Percentiles rank a stretch among this genome's conserved stretches.
These are phyloP conservation scores for Ahaetulla prasina DNA, from an alignment of 2,113 vertebrate species.

Conservation along the genomic window DNA sequence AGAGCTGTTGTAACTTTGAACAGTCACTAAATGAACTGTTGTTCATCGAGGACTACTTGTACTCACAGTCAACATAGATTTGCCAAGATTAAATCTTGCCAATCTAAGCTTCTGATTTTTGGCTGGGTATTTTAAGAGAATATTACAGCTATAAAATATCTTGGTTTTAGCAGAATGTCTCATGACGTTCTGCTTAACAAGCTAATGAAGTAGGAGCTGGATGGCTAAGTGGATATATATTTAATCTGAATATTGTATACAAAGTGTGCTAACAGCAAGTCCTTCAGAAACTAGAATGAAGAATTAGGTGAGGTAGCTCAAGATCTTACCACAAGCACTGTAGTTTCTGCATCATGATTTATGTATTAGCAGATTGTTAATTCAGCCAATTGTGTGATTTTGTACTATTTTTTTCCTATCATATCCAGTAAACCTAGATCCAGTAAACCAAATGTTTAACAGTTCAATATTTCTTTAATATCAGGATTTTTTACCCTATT, in stretches of 20 bases:
- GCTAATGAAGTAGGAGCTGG: neutral
- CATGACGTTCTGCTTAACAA: neutral
- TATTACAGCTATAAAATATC: neutral
- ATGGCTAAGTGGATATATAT: neutral
- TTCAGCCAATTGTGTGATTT: neutral
- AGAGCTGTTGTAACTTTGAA: too few species aligned
- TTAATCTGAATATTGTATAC: neutral
- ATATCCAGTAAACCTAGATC: neutral
- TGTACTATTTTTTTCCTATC: neutral
- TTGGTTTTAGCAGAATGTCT: neutral
- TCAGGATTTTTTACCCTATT: neutral
- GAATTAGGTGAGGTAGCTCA: neutral
- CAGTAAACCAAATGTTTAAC: neutral
- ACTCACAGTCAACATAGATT: neutral
- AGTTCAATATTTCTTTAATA: neutral
- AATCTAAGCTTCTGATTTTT: neutral
- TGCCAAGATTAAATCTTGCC: neutral
- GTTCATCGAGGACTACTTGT: too few species aligned
- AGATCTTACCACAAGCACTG: neutral
- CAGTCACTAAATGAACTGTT: too few species aligned
- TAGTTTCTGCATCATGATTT: neutral
- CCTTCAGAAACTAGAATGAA: neutral
- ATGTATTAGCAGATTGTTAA: neutral
- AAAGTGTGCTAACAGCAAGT: neutral
- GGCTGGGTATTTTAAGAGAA: neutral